These are phyloP conservation scores for Drosophila melanica DNA, from an alignment of 1,140 invertebrate species.

Conservation along the genomic window DNA sequence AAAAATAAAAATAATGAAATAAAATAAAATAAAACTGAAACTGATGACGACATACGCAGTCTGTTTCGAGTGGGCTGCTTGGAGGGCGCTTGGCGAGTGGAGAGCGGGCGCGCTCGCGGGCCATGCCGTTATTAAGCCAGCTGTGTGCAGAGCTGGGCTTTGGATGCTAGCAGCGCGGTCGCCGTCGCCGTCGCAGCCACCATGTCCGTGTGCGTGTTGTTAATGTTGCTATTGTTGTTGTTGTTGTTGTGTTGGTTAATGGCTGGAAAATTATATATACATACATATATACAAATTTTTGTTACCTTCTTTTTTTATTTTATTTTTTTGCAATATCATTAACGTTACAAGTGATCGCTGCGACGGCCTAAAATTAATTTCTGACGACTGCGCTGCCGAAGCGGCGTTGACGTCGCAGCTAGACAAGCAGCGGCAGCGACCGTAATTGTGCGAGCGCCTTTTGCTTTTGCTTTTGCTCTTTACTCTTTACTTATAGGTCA, in stretches of 20 bases:
- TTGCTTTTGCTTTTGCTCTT: constrained; percentile 56
- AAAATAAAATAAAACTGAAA: constrained; percentile 48
- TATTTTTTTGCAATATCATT: constrained; percentile 65
- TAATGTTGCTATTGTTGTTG: constrained; percentile 38
- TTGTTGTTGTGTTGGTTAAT: constrained; percentile 61
- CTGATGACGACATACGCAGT: constrained; percentile 72
- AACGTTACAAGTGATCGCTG: constrained; percentile 45
- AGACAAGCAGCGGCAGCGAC: constrained; percentile 32
- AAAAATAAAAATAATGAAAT: constrained; percentile 14
- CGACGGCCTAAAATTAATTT: constrained; percentile 33
- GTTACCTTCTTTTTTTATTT: neutral
- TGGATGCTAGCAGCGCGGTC: constrained; percentile 3
- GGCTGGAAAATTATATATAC: constrained; percentile 65
- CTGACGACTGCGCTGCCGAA: constrained; percentile 18
- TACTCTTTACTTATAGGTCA: constrained; percentile 73
- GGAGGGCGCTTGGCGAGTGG: neutral
- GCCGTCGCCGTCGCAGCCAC: neutral
- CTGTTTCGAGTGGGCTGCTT: constrained; percentile 16
- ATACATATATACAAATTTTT: constrained; percentile 22
- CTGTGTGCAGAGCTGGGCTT: constrained; percentile 25
- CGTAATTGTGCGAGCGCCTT: constrained; percentile 27
- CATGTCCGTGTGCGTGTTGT: constrained; percentile 50
- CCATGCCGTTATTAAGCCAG: constrained; percentile 22
- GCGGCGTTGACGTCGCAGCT: constrained; percentile 18
- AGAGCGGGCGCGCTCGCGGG: constrained; percentile 7